Evolutionary conservation across 2,888 invertebrate species (phyloP).

Genomic region (Eretmocerus hayati): DNA sequence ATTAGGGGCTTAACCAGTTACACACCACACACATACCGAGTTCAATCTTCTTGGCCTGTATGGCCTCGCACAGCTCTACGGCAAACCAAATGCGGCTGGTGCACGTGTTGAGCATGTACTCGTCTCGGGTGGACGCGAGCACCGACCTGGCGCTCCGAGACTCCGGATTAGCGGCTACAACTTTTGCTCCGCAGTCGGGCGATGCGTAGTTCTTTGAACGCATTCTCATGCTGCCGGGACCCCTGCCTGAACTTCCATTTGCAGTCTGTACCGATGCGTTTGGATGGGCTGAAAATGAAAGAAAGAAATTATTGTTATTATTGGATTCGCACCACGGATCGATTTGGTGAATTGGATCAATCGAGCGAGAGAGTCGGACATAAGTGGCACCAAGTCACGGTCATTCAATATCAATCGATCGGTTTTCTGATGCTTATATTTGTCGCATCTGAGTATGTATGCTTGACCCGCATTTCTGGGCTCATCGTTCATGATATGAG

Average conservation of each 20-base stretch:
- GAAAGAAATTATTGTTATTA: no score
- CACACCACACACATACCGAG: no score
- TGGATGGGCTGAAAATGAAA: constrained; percentile 34
- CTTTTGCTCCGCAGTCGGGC: constrained; percentile 94
- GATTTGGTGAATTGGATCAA: no score
- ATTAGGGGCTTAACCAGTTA: no score
- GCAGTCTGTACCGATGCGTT: constrained; percentile 43
- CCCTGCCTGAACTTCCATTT: constrained; percentile 44
- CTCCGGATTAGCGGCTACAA: constrained; percentile 87
- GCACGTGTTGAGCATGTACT: constrained; percentile 97
- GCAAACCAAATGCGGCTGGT: constrained; percentile 90
- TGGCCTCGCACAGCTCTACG: constrained; percentile 95
- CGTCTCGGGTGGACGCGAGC: constrained; percentile 84
- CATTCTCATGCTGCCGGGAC: constrained; percentile 56
- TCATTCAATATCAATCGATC: no score
- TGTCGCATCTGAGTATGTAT: no score
- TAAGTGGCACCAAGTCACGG: no score
- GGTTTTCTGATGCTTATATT: no score
- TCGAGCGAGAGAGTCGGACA: no score
- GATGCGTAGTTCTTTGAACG: constrained; percentile 93
- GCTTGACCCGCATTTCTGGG: no score
- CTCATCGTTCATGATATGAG: no score
- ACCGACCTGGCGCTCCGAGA: constrained; percentile 81
- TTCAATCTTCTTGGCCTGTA: constrained; percentile 91
- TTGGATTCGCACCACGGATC: no score